Conservation (phyloP, 2,113 vertebrate species). For the Eulemur rufifrons region DNA sequence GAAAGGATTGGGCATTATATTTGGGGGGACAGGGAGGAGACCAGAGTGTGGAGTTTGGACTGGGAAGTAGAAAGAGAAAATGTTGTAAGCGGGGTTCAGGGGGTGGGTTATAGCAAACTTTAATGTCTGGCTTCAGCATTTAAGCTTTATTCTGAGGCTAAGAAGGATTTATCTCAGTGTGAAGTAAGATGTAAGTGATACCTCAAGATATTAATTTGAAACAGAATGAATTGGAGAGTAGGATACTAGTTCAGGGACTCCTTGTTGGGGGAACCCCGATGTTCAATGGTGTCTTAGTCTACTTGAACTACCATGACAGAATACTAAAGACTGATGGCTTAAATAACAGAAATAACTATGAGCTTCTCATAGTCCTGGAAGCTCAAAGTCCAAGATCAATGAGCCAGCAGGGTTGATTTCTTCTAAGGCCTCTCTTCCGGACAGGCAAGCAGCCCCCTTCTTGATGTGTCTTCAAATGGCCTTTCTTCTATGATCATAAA, state of each 20-base stretch:
- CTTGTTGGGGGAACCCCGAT: rapidly evolving
- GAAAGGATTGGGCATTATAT: background rate
- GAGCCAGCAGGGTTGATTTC: background rate
- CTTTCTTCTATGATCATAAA: background rate
- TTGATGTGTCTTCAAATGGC: background rate
- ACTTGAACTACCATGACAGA: background rate
- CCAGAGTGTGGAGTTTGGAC: background rate
- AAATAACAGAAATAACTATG: background rate
- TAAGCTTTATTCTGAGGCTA: background rate
- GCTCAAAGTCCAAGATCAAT: background rate
- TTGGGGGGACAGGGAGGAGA: background rate
- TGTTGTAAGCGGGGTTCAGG: background rate
- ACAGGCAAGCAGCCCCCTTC: background rate
- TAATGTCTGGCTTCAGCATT: background rate
- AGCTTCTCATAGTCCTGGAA: background rate
- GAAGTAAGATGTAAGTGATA: background rate
- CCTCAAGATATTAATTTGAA: background rate
- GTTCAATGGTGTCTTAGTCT: background rate
- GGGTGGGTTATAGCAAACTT: background rate
- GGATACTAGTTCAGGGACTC: background rate
- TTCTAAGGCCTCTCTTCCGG: background rate
- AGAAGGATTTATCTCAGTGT: background rate
- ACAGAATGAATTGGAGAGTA: background rate
- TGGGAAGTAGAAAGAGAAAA: background rate
- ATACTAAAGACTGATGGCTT: background rate